phyloP scores from a whole-genome alignment of 1,140 invertebrate species.

The Uloborus diversus region DNA sequence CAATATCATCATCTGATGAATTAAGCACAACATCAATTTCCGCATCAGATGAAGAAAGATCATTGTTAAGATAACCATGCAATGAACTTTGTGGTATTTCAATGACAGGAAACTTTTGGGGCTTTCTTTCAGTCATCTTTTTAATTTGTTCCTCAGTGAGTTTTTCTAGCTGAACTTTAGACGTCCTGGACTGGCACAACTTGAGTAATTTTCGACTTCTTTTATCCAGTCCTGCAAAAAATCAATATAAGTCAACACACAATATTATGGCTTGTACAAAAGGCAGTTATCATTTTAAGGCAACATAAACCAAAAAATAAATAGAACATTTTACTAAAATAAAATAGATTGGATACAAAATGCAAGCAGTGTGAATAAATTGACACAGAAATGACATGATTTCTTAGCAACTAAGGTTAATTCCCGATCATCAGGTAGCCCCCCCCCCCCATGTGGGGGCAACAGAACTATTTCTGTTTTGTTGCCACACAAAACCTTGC shows the following conservation, averaged over 20 bases:
- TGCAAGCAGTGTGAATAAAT: too few species aligned
- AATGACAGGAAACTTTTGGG: neutral
- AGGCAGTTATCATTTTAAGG: neutral
- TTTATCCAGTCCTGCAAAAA: neutral
- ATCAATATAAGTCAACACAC: neutral
- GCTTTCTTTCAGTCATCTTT: neutral
- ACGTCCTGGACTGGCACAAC: neutral
- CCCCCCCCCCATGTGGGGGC: too few species aligned
- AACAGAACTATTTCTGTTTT: too few species aligned
- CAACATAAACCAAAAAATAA: neutral
- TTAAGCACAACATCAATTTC: neutral
- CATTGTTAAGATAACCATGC: too few species aligned
- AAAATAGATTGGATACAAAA: too few species aligned
- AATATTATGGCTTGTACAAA: too few species aligned
- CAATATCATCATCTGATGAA: neutral
- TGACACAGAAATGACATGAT: too few species aligned
- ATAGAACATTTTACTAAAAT: neutral
- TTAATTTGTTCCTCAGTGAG: constrained; percentile 3
- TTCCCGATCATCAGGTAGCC: too few species aligned
- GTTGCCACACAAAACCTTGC: too few species aligned
- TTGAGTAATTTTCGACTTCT: neutral
- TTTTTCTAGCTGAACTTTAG: neutral
- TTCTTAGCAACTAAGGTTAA: too few species aligned
- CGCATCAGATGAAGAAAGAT: too few species aligned
- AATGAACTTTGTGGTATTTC: too few species aligned